Evolutionary conservation across 2,888 invertebrate genomes (phyloP), one percentile per base, ranked within the genome.

Genomic region (Leucozona laternaria): DNA sequence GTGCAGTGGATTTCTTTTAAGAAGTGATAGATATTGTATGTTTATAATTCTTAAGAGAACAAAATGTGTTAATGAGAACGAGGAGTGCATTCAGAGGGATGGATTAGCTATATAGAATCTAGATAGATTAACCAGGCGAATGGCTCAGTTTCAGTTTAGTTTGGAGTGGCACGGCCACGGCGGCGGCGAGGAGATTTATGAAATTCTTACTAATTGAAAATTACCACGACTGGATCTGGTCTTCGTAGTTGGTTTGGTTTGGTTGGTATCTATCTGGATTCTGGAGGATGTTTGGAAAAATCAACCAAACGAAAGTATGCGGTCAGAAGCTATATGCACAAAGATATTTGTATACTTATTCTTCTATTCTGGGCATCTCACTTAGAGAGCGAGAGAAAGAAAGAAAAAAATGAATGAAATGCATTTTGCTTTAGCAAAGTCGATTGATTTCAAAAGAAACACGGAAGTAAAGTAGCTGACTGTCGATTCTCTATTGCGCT

Each of bases 121-220:
- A 50, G 50, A 50, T 15, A 25, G 50, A 50, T 15, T 43, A 53
- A 60, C 37, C 60, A 20, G 48, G 43, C 40, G 68, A 37, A 31
- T 40, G 50, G 31, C 34, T 43, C 20, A 37, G 50, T 34, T 58
- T 37, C 25, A 3, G 20, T 55, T 17, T 31, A 34, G 37, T 53
- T n/a, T 40, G 43, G 48, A 64, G 64, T 53, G 83, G 73, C 20
- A n/a, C n/a, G n/a, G n/a, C n/a, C n/a, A n/a, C n/a, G n/a, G n/a
- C n/a, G n/a, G n/a, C n/a, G n/a, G n/a, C n/a, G n/a, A n/a, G n/a
- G 43, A 70, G 68, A 53, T 68, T 68, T 75, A 75, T 66, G 57
- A 64, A 84, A 80, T 80, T 80, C 77, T 81, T 70, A 78, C 85
- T 85, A 85, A 85, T 85, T 85, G 80, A 85, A 85, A 80, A 85